Evolutionary conservation across 2,888 invertebrate genomes (phyloP).

Genomic region (Acleris sparsana): DNA sequence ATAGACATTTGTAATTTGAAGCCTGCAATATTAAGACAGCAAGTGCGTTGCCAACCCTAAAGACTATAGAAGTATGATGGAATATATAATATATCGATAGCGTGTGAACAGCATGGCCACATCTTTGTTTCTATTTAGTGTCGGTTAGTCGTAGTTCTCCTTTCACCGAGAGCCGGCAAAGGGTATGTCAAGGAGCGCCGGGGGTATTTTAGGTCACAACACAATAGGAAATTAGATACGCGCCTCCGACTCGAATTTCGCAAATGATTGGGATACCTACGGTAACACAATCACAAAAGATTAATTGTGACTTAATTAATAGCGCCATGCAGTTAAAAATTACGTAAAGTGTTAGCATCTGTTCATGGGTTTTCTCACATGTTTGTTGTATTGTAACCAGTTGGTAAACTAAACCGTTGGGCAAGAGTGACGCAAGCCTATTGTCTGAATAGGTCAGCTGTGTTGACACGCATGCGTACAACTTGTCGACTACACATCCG

Average conservation of each 20-base stretch:
- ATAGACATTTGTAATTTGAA: no score
- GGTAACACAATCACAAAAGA: conserved; percentile 8
- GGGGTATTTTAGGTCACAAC: conserved; percentile 60
- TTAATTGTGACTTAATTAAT: conserved; percentile 27
- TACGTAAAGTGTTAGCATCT: conserved; percentile 24
- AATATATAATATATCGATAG: conserved; percentile 51
- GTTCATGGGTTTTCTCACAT: conserved; percentile 35
- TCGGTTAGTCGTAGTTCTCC: conserved; percentile 60
- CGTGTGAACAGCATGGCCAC: conserved; percentile 66
- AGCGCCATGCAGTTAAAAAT: conserved; percentile 4
- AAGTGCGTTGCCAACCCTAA: background rate
- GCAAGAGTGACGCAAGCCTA: conserved; percentile 33
- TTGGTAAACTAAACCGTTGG: conserved; percentile 33
- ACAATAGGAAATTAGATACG: conserved; percentile 40
- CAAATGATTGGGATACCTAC: conserved; percentile 21
- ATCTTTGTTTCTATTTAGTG: conserved; percentile 56
- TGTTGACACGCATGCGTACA: conserved; percentile 28
- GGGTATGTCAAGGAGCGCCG: conserved; percentile 61
- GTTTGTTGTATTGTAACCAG: conserved; percentile 35
- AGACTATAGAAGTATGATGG: background rate
- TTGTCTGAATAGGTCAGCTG: conserved; percentile 28
- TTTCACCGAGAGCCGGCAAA: conserved; percentile 70
- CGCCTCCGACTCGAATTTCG: conserved; percentile 23
- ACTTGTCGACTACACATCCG: conserved; percentile 16
- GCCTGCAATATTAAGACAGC: no score